Evolutionary conservation across 2,888 invertebrate genomes (phyloP).

Genomic region (Leptinotarsa rubiginosa): DNA sequence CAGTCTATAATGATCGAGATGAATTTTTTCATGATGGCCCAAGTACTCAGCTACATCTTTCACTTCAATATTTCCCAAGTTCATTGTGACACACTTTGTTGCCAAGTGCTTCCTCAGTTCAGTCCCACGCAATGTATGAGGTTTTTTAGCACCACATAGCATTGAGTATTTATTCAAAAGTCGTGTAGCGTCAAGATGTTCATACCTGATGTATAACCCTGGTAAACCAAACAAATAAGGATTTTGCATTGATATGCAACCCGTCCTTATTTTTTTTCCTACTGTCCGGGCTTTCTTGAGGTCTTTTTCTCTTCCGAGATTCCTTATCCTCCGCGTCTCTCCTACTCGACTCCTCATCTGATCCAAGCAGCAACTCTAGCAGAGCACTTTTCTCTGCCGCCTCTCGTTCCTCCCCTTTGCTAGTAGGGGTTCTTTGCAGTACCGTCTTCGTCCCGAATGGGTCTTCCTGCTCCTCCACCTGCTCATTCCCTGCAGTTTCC

Average conservation of each 20-base stretch:
- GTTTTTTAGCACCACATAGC: slow-evolving; percentile 30
- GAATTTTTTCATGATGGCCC: slow-evolving; percentile 27
- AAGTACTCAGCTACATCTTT: slow-evolving; percentile 29
- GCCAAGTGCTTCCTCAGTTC: slow-evolving; percentile 31
- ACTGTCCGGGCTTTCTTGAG: too few species aligned
- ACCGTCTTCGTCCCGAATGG: too few species aligned
- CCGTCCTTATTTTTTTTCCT: too few species aligned
- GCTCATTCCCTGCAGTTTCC: too few species aligned
- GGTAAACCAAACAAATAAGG: slow-evolving; percentile 30
- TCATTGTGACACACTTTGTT: slow-evolving; percentile 29
- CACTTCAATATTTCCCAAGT: slow-evolving; percentile 26
- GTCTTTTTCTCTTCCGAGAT: too few species aligned
- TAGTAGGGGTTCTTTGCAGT: too few species aligned
- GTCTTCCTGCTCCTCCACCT: too few species aligned
- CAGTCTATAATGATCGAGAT: slow-evolving; percentile 23
- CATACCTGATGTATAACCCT: not conserved
- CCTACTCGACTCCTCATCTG: too few species aligned
- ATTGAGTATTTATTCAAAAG: slow-evolving; percentile 18
- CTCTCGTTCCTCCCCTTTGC: too few species aligned
- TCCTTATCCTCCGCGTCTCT: too few species aligned
- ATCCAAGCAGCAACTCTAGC: too few species aligned
- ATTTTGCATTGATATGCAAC: slow-evolving; percentile 14
- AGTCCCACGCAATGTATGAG: slow-evolving; percentile 24
- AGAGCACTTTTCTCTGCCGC: too few species aligned
- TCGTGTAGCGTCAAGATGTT: slow-evolving; percentile 12